Base-by-base conservation (phyloP, 2,113 vertebrate genomes). In the Caranx ignobilis region DNA sequence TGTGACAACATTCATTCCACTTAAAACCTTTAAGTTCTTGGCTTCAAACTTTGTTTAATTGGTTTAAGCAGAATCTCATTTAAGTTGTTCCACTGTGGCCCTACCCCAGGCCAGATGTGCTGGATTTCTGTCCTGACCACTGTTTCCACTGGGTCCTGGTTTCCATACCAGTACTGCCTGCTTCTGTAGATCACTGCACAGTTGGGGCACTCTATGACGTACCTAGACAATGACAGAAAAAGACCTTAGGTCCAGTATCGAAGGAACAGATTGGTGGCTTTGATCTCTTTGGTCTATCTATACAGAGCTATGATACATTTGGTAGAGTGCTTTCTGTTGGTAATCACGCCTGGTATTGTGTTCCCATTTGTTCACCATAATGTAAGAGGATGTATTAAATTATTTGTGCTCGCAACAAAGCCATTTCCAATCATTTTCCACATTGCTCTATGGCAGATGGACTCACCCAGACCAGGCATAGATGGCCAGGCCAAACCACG, bases 381-480 rank as follows among this genome's bases (percentile, higher is more conserved):
- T 18, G 34, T 39, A 56, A 35, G 11, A 10, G 13, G 21, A 52
- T 3, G 1, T 65, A 59, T 65, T 11, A 37, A 34, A 60, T 48
- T 18, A 57, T 52, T 39, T 39, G 19, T 10, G 35, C 11, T 59
- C 3, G 7, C 19, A 52, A 37, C 5, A 2, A 48, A 52, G 34
- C 19, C 11, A 52, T 77, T 81, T 56, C 39, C 15, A 50, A 11
- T 35, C 13, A 41, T 67, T 16, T 59, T 61, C 56, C 21, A 45
- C 26, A 50, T 2, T 10, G 5, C 11, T 55, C 13, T 52, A 4
- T 26, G 63, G 69, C 37, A n/a, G 61, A 65, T 41, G 10, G 31
- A 96, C 97, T 97, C 91, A 99, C 98, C 98, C 98, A 56, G 98
- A 99, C 98, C 98, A 99, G 71, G 98, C 98, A 2, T 99, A 99